These are phyloP conservation scores for Tribolium freemani DNA, from an alignment of 2,888 invertebrate genomes.

Conservation along the genomic window DNA sequence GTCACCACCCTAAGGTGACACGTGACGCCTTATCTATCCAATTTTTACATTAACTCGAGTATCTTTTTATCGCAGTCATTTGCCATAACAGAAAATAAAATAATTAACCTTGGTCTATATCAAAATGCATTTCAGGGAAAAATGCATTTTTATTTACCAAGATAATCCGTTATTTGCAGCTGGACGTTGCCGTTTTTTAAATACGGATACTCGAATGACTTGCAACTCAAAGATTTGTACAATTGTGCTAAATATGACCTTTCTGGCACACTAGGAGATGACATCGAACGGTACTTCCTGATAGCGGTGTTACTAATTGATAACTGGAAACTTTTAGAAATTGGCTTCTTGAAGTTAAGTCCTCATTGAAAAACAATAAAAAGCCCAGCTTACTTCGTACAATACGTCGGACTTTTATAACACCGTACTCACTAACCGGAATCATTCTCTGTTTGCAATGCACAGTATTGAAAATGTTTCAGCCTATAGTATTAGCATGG, in stretches of 20 bases:
- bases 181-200: constrained; percentile 78
- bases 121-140: neutral
- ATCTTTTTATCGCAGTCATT: neutral
- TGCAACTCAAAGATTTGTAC: constrained; percentile 78
- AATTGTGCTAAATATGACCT: constrained; percentile 74
- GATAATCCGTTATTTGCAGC: constrained; percentile 66
- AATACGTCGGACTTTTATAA: constrained; percentile 74
- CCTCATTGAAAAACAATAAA: constrained; percentile 68
- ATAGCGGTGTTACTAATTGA: neutral
- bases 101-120: too few relatives aligned
- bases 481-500: constrained; percentile 74
- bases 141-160: neutral
- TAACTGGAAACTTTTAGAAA: constrained; percentile 63
- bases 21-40: neutral
- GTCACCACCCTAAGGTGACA: neutral
- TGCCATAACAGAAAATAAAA: neutral
- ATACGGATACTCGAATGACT: constrained; percentile 75
- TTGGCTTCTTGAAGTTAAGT: constrained; percentile 74
- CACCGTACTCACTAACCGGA: constrained; percentile 75
- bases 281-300: constrained; percentile 71
- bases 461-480: constrained; percentile 73
- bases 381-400: constrained; percentile 75
- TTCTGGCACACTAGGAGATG: constrained; percentile 77
- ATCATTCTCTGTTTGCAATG: constrained; percentile 72
- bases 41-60: neutral